These are phyloP conservation scores for Heteromyza rotundicornis DNA, from an alignment of 2,888 invertebrate species.

Conservation along the genomic window DNA sequence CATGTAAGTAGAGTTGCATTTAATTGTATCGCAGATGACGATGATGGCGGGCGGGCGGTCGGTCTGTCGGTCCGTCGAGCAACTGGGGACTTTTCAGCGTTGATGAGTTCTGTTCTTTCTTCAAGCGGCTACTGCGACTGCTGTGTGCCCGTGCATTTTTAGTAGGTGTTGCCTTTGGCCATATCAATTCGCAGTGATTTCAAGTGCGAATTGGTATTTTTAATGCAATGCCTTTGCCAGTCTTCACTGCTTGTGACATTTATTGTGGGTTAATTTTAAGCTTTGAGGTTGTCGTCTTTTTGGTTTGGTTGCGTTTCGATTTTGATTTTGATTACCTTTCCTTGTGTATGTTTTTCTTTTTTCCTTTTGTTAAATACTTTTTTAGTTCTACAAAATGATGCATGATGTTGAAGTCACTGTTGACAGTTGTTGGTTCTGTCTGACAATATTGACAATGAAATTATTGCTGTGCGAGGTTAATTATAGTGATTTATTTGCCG, in stretches of 20 bases:
- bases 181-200: not conserved
- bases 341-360: slow-evolving; percentile 1
- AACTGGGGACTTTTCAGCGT: not conserved
- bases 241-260: slow-evolving; percentile 16
- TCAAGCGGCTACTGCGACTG: not conserved
- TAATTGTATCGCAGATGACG: slow-evolving; percentile 18
- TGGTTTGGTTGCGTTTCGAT: slow-evolving; percentile 9
- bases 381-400: slow-evolving; percentile 40
- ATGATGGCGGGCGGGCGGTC: no score
- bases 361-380: slow-evolving; percentile 1
- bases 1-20: slow-evolving; percentile 9
- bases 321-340: not conserved
- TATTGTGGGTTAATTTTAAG: slow-evolving; percentile 27
- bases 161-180: slow-evolving; percentile 22
- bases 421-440: slow-evolving; percentile 34
- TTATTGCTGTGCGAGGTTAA: slow-evolving; percentile 49
- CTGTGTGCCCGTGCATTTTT: slow-evolving; percentile 12
- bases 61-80: no score
- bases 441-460: slow-evolving; percentile 46
- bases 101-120: not conserved
- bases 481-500: slow-evolving; percentile 51
- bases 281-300: slow-evolving; percentile 27
- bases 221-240: slow-evolving; percentile 18
- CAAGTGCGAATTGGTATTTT: slow-evolving; percentile 39
- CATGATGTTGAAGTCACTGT: slow-evolving; percentile 51